Base-by-base conservation (phyloP, 2,113 vertebrate genomes). In the Elephantulus edwardii region DNA sequence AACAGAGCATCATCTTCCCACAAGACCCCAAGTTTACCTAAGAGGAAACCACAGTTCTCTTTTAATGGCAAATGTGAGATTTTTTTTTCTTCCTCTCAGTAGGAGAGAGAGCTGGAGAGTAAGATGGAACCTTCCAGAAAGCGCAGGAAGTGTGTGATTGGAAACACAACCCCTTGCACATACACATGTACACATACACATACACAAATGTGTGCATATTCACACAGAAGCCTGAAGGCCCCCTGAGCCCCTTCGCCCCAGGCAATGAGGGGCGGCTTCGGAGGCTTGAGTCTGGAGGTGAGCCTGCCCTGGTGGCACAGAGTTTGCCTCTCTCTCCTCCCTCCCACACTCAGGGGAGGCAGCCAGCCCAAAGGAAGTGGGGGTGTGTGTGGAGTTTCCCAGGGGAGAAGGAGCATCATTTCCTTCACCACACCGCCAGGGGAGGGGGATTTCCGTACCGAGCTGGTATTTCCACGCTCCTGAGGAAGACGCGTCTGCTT, bases 391-490 rank as follows among this genome's bases (percentile, higher is more conserved):
- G 90, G 93, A 75, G 70, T 92, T 96, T 90, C 93, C 66, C 88
- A 50, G 13, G 52, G 74, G 70, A 42, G 52, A 3, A 17, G 58
- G 71, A 16, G 12, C 66, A n/a, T 26, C 52, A 70, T 90, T 83
- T 56, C 44, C 44, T 54, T 4, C n/a, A n/a, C n/a, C n/a, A n/a
- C n/a, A n/a, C n/a, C n/a, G n/a, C n/a, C 4, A 60, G 35, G 28
- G 77, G 78, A 52, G 87, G 95, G 95, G 95, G 52, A 70, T 95
- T 96, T 87, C 95, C 95, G 22, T 26, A 26, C 5, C 8, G 8
- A 8, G 24, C 56, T 58, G 56, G 26, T 26, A 58, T 58, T 58
- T 68, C 35, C 35, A 68, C 66, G 26, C 64, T 11, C 33, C 48
- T 44, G 48, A 50, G 48, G 14, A 50, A 50, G 48, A 50, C 48